Evolutionary conservation across 2,797 vertebrate genomes (phyloP), one percentile per base, ranked within the genome.

Genomic region (Halcyon smyrnensis): DNA sequence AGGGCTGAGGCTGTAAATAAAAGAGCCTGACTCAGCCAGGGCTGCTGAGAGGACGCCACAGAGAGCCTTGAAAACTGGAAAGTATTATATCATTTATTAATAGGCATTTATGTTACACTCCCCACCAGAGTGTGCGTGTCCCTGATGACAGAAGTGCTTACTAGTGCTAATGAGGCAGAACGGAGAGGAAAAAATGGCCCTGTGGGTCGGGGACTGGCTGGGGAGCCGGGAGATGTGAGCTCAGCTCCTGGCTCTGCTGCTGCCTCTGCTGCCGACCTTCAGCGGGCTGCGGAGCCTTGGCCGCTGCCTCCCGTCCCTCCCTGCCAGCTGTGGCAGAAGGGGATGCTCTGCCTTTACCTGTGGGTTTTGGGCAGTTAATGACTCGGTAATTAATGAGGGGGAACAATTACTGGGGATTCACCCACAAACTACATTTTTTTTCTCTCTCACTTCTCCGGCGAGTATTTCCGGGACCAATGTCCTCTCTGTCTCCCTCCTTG

Each of bases 61-160:
- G 70, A 86, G 70, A 89, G 93, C 80, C 83, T 93, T 87, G 86
- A 91, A 97, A 97, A 97, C 96, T 97, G 96, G 96, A 97, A 96
- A 97, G 92, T 96, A 95, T 96, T 97, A 97, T 96, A 95, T 96
- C 95, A 96, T 95, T 86, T 96, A 95, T 96, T 95, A 96, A 95
- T 84, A 97, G 96, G 92, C 95, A 95, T 95, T 95, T 88, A 78
- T 95, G 88, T 65, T 96, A 95, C 90, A 89, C 95, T 97, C 95
- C 94, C 96, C 95, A 95, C 95, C 95, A 89, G 96, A 95, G 95
- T 78, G 92, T 96, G 95, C 86, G n/a, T 96, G 94, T 94, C 96
- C 94, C 96, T 82, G 95, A 95, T 97, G 96, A 96, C 96, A 97
- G 96, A 97, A 97, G 94, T 97, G 94, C 96, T 97, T 97, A 96